Conservation (phyloP, 2,113 vertebrate genomes). For the Tautogolabrus adspersus region DNA sequence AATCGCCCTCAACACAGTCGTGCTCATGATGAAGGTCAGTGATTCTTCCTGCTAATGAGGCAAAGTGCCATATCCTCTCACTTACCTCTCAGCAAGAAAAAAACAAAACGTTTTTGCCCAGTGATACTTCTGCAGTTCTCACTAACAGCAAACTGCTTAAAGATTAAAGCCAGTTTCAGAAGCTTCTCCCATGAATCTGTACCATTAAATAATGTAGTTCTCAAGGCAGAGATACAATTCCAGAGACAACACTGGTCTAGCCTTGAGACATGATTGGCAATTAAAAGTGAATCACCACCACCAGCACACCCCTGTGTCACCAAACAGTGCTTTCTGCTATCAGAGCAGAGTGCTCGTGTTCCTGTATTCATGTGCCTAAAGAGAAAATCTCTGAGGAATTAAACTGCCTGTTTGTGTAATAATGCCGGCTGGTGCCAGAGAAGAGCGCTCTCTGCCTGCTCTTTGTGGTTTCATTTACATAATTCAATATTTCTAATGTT, state of each 20-base stretch:
- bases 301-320: neutral
- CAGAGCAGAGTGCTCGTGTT: constrained; percentile 3
- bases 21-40: constrained; percentile 99
- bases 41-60: constrained; percentile 28
- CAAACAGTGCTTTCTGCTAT: constrained; percentile 2
- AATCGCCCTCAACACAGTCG: constrained; percentile 97
- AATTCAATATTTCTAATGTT: neutral
- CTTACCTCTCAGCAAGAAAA: constrained; percentile 4
- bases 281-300: constrained; percentile 1
- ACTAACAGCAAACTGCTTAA: neutral
- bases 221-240: constrained; percentile 11
- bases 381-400: constrained; percentile 5
- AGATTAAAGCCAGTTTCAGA: constrained; percentile 14
- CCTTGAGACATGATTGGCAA: constrained; percentile 19
- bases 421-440: neutral
- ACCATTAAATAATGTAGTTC: constrained; percentile 22
- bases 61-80: constrained; percentile 10
- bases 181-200: constrained; percentile 18
- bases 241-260: neutral
- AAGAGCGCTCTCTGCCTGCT: neutral
- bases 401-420: neutral
- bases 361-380: neutral
- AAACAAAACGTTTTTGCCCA: neutral
- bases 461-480: neutral
- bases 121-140: neutral